Conservation (phyloP, 2,113 vertebrate species). For the Chionodraco myersi region DNA sequence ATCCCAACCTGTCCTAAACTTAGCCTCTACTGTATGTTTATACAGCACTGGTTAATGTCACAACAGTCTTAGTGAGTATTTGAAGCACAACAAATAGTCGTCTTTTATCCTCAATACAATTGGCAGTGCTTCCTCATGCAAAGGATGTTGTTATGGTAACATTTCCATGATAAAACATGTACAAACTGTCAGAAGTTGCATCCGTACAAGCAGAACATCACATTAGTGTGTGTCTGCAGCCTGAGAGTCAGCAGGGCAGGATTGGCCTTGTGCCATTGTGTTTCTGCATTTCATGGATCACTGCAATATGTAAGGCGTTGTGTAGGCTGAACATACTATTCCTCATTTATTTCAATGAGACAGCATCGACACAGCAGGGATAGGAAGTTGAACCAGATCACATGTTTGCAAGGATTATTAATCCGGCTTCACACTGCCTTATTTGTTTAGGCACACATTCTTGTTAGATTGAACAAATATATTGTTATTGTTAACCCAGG, state of each 20-base stretch:
- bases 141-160: neutral
- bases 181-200: neutral
- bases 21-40: neutral
- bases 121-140: neutral
- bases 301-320: conserved; percentile 3
- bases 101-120: neutral
- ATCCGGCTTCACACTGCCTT: neutral
- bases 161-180: neutral
- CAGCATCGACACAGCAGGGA: neutral
- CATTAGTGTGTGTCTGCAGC: neutral
- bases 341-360: neutral
- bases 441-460: neutral
- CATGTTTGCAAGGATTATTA: neutral
- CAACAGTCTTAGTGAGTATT: neutral
- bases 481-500: neutral
- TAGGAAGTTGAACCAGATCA: neutral
- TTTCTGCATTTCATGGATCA: neutral
- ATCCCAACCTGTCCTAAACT: neutral
- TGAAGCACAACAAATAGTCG: neutral
- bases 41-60: neutral
- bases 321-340: neutral
- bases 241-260: neutral
- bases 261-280: neutral
- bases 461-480: neutral
- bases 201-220: neutral